Evolutionary conservation across 2,797 vertebrate species (phyloP).

Genomic region (Betta splendens): DNA sequence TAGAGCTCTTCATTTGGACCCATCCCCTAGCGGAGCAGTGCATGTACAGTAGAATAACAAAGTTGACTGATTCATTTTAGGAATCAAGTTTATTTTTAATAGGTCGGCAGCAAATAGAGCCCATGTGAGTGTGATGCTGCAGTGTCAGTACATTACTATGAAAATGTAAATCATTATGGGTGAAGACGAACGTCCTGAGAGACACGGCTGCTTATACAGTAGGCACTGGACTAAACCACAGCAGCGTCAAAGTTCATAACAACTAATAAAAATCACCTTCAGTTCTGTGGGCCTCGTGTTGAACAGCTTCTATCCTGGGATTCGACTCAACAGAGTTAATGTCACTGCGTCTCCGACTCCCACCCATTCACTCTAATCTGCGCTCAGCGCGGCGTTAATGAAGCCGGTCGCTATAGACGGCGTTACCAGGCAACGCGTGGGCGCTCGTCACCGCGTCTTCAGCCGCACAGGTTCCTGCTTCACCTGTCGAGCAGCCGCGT

Average conservation of each 20-base stretch:
- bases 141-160: conserved; percentile 16
- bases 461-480: conserved; percentile 9
- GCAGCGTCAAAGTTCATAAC: conserved; percentile 6
- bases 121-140: conserved; percentile 14
- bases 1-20: too few relatives aligned
- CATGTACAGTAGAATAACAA: too few relatives aligned
- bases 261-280: conserved; percentile 12
- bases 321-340: conserved; percentile 11
- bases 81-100: conserved; percentile 20
- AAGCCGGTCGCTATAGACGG: conserved; percentile 24
- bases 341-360: conserved; percentile 9
- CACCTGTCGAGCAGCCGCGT: conserved; percentile 1
- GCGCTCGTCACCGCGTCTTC: conserved; percentile 20
- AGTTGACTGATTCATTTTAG: too few relatives aligned
- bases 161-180: conserved; percentile 32
- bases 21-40: too few relatives aligned
- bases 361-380: conserved; percentile 8
- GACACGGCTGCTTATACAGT: conserved; percentile 17
- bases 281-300: background rate
- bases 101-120: conserved; percentile 21
- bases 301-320: background rate
- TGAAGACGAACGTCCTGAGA: conserved; percentile 21
- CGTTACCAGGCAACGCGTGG: conserved; percentile 39
- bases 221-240: conserved; percentile 15
- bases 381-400: conserved; percentile 26